phyloP scores from a whole-genome alignment of 1,140 invertebrate species.

The Drosophila setifemur region DNA sequence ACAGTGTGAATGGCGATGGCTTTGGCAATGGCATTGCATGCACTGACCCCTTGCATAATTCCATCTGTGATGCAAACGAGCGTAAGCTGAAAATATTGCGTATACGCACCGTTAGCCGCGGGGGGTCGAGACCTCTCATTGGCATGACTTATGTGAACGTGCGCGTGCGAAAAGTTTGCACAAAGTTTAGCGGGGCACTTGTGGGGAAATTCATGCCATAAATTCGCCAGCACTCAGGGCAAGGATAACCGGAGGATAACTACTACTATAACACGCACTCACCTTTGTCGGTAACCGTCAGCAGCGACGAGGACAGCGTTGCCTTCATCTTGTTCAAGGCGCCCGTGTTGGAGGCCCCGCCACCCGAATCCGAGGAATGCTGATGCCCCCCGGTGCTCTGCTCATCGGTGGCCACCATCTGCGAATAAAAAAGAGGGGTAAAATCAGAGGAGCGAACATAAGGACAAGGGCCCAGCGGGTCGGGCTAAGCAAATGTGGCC shows the following conservation, averaged over 20 bases:
- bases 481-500: conserved; percentile 4
- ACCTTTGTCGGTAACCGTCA: conserved; percentile 92
- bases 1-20: conserved; percentile 49
- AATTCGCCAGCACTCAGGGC: conserved; percentile 64
- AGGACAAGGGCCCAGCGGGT: background rate
- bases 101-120: conserved; percentile 57
- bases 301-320: conserved; percentile 89
- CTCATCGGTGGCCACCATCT: conserved; percentile 91
- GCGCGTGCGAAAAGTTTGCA: conserved; percentile 23
- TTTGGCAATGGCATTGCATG: conserved; percentile 42
- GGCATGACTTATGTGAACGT: conserved; percentile 40
- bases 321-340: conserved; percentile 92
- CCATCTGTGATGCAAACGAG: conserved; percentile 49
- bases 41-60: conserved; percentile 58
- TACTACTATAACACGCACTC: conserved; percentile 36
- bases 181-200: conserved; percentile 61
- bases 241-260: conserved; percentile 15
- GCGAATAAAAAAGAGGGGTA: conserved; percentile 26
- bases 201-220: conserved; percentile 70
- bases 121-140: conserved; percentile 34
- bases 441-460: background rate
- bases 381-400: conserved; percentile 83
- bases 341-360: conserved; percentile 74
- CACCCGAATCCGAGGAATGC: conserved; percentile 83
- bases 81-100: conserved; percentile 45